Evolutionary conservation across 2,797 vertebrate species (phyloP).

Genomic region (Saxicola maurus): DNA sequence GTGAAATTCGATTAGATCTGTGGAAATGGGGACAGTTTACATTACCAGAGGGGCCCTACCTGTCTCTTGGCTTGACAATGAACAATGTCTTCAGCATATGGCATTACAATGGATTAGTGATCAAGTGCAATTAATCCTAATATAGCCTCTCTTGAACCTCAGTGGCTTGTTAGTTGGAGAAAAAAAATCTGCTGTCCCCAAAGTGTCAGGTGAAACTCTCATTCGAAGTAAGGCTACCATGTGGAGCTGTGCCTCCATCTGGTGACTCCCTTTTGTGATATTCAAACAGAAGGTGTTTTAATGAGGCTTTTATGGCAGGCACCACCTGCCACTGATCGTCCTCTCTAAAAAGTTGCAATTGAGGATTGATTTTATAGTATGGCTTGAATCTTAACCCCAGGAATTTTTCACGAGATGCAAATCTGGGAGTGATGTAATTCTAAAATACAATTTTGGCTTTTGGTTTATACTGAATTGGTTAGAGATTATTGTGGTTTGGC

Average conservation of each 20-base stretch:
- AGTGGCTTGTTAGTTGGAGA: conserved; percentile 66
- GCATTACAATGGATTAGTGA: conserved; percentile 72
- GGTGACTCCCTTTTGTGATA: conserved; percentile 83
- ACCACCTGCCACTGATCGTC: conserved; percentile 95
- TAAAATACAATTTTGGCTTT: conserved; percentile 70
- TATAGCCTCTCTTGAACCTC: conserved; percentile 73
- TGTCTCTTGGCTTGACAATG: conserved; percentile 70
- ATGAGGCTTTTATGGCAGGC: conserved; percentile 92
- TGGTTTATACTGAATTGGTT: conserved; percentile 63
- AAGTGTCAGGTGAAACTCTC: conserved; percentile 75
- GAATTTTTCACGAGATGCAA: conserved; percentile 71
- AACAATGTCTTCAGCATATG: conserved; percentile 71
- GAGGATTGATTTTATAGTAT: conserved; percentile 73
- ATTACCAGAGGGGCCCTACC: conserved; percentile 70
- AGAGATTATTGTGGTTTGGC: conserved; percentile 68
- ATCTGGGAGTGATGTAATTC: conserved; percentile 64
- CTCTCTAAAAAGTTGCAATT: conserved; percentile 74
- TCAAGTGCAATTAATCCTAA: conserved; percentile 75
- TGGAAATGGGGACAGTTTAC: conserved; percentile 66
- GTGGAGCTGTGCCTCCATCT: conserved; percentile 93
- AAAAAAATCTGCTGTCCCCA: conserved; percentile 56
- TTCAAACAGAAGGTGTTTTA: conserved; percentile 96
- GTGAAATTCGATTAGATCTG: conserved; percentile 70
- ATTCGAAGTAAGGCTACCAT: conserved; percentile 90
- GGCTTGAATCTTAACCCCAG: conserved; percentile 71